Conservation (phyloP, 1,140 invertebrate species). For the Chrysopa pallens region DNA sequence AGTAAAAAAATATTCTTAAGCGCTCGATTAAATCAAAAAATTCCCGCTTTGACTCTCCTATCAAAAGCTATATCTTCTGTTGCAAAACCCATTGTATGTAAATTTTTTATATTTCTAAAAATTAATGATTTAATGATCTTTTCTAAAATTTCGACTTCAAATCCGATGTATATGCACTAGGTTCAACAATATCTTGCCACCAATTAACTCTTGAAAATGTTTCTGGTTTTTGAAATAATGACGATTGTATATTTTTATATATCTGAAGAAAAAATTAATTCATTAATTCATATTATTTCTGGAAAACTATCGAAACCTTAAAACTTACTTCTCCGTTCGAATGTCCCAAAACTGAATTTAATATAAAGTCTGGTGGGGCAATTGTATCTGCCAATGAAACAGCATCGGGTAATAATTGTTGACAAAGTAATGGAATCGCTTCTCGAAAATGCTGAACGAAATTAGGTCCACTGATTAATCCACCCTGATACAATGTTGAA, state of each 20-base stretch:
- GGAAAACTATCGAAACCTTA: too few species aligned
- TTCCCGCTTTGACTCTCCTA: too few species aligned
- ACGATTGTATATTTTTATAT: slow-evolving; percentile 36
- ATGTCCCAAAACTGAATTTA: slow-evolving; percentile 56
- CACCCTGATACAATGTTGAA: slow-evolving; percentile 56
- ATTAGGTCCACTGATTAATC: slow-evolving; percentile 31
- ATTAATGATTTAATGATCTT: too few species aligned
- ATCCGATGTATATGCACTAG: slow-evolving; percentile 9
- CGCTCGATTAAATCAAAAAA: too few species aligned
- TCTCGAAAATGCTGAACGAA: slow-evolving; percentile 28
- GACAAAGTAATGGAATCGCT: slow-evolving; percentile 40
- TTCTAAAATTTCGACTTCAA: neutral
- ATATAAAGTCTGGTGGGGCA: slow-evolving; percentile 55
- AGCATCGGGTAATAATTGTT: slow-evolving; percentile 47
- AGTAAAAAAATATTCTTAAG: too few species aligned
- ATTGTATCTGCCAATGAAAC: slow-evolving; percentile 51
- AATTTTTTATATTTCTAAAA: too few species aligned
- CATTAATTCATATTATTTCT: too few species aligned
- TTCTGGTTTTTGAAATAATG: slow-evolving; percentile 30
- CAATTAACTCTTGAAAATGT: slow-evolving; percentile 32
- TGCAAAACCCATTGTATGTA: too few species aligned
- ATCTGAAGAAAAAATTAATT: slow-evolving; percentile 27
- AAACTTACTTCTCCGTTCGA: slow-evolving; percentile 37
- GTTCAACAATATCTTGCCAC: slow-evolving; percentile 38
- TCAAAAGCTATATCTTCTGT: too few species aligned